Evolutionary conservation across 2,797 vertebrate species (phyloP).

Genomic region (Schizothorax lantsangensis): DNA sequence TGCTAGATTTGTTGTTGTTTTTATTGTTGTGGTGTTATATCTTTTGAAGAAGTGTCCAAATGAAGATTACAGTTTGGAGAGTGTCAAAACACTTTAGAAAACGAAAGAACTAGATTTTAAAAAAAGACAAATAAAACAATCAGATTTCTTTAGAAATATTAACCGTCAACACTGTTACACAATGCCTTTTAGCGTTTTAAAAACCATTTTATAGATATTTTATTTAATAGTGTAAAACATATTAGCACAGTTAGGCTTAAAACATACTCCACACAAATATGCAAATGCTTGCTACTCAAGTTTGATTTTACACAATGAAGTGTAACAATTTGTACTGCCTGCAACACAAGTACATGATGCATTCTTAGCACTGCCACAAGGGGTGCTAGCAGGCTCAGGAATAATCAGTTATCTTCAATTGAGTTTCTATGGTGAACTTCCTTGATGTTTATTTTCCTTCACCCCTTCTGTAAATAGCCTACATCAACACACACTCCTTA

Average conservation of each 20-base stretch:
- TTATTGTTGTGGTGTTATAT: not conserved
- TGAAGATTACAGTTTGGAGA: not conserved
- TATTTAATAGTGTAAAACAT: not conserved
- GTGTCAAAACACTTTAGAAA: constrained; percentile 1
- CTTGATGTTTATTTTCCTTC: not conserved
- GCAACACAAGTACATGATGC: too few species aligned
- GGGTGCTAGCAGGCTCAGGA: not conserved
- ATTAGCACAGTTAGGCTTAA: not conserved
- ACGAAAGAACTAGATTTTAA: not conserved
- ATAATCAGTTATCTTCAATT: not conserved
- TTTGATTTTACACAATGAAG: not conserved
- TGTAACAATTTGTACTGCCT: not conserved
- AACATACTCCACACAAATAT: constrained; percentile 16
- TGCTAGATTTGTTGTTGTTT: not conserved
- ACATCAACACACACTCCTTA: not conserved
- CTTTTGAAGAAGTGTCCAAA: constrained; percentile 31
- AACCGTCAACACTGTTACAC: not conserved
- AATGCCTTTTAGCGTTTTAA: not conserved
- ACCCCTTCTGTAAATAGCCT: not conserved
- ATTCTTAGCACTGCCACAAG: not conserved
- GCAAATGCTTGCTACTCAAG: not conserved
- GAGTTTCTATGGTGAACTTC: not conserved
- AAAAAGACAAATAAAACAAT: not conserved
- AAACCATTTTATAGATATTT: not conserved
- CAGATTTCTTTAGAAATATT: not conserved